Percentiles rank a stretch among this genome's conserved stretches.
Evolutionary conservation across 2,113 vertebrate genomes (phyloP).

Genomic region (Steatornis caripensis): DNA sequence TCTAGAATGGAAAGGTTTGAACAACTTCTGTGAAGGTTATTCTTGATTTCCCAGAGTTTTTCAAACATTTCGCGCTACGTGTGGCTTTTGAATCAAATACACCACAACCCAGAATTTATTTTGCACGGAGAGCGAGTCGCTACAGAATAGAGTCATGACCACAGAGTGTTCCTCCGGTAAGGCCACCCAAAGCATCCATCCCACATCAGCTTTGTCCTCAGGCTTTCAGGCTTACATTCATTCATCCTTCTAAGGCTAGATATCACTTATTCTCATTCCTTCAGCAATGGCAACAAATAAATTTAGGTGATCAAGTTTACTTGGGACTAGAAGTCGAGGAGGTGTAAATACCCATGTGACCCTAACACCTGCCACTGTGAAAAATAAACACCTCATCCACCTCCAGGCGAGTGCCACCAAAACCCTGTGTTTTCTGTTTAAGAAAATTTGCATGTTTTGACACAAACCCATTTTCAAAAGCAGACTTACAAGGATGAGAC

Average conservation of each 20-base stretch:
- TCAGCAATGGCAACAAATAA: not conserved
- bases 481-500: not conserved
- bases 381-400: not conserved
- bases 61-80: not conserved
- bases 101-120: not conserved
- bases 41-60: not conserved
- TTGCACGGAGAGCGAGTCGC: not conserved
- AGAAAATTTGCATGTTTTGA: not conserved
- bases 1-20: not conserved
- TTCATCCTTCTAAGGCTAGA: not conserved
- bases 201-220: not conserved
- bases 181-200: not conserved
- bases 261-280: not conserved
- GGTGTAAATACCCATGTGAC: not conserved
- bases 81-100: not conserved
- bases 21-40: not conserved
- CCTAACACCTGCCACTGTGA: not conserved
- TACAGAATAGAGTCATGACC: not conserved
- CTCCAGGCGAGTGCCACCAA: not conserved
- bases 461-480: not conserved
- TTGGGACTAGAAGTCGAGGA: not conserved
- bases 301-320: not conserved
- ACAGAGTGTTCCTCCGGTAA: not conserved
- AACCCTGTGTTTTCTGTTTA: not conserved
- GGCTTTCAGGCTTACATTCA: not conserved